Evolutionary conservation across 2,113 vertebrate species (phyloP).

Genomic region (Lonchura striata): DNA sequence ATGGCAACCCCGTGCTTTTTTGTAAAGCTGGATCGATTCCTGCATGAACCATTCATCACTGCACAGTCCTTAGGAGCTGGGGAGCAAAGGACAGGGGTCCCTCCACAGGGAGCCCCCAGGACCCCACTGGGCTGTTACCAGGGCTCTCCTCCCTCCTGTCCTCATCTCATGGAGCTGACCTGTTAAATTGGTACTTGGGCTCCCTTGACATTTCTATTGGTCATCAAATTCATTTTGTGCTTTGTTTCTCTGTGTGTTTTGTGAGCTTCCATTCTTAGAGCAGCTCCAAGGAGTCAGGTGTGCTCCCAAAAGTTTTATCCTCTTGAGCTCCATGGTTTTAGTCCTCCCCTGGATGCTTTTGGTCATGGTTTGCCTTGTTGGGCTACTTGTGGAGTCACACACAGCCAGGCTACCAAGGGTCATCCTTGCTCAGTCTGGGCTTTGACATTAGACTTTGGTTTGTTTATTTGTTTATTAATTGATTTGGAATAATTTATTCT

Average conservation of each 20-base stretch:
- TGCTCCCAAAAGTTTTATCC: background rate
- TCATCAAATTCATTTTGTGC: background rate
- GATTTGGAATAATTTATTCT: background rate
- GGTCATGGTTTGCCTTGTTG: background rate
- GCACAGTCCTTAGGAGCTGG: background rate
- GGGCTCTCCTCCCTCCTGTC: background rate
- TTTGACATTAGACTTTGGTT: background rate
- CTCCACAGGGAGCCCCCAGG: background rate
- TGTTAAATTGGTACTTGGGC: background rate
- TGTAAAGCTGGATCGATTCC: constrained; percentile 40
- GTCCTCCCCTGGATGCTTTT: accelerated
- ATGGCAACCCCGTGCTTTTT: constrained; percentile 26
- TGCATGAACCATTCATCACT: constrained; percentile 50
- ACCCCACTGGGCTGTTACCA: accelerated
- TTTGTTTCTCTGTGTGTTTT: background rate
- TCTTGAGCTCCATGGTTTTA: accelerated
- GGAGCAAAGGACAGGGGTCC: background rate
- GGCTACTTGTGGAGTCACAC: background rate
- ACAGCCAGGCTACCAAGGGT: background rate
- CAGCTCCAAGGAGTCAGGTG: background rate
- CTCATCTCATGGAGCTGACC: accelerated
- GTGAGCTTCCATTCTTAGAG: background rate
- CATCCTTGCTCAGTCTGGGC: background rate
- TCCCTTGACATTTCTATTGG: background rate
- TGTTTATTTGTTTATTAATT: background rate